A percentile compares a stretch with the other conserved stretches of the same genome.
Evolutionary conservation across 2,113 vertebrate species (phyloP).

Genomic region (Sterna hirundo): DNA sequence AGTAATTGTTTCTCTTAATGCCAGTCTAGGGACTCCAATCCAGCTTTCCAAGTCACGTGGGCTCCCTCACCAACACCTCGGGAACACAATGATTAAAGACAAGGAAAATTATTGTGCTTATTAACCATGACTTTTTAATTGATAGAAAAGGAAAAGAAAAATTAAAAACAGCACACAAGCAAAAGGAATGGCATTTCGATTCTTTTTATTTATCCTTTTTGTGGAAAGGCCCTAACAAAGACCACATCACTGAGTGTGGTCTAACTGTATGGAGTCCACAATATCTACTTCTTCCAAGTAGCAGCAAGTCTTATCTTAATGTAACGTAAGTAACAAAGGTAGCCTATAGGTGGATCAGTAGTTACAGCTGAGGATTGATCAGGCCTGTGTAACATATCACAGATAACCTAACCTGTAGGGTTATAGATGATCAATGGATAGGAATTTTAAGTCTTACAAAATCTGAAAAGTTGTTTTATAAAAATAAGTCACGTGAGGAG

Average conservation of each 20-base stretch:
- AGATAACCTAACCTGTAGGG: neutral
- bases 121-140: neutral
- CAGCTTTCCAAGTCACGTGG: neutral
- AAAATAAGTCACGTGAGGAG: neutral
- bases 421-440: neutral
- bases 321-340: neutral
- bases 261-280: neutral
- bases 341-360: neutral
- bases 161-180: neutral
- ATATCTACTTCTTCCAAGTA: neutral
- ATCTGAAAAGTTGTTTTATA: neutral
- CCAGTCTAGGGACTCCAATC: neutral
- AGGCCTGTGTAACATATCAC: neutral
- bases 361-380: neutral
- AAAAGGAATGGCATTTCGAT: neutral
- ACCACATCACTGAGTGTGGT: neutral
- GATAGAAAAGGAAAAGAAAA: neutral
- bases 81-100: neutral
- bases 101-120: neutral
- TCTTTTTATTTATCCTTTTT: neutral
- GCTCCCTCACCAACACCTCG: neutral
- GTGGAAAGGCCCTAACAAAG: neutral
- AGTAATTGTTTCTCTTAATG: conserved; percentile 4
- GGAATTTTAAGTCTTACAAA: neutral
- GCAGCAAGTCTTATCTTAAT: neutral